Evolutionary conservation across 2,113 vertebrate genomes (phyloP), one percentile per base, ranked within the genome.

Genomic region (Halichoeres trimaculatus): DNA sequence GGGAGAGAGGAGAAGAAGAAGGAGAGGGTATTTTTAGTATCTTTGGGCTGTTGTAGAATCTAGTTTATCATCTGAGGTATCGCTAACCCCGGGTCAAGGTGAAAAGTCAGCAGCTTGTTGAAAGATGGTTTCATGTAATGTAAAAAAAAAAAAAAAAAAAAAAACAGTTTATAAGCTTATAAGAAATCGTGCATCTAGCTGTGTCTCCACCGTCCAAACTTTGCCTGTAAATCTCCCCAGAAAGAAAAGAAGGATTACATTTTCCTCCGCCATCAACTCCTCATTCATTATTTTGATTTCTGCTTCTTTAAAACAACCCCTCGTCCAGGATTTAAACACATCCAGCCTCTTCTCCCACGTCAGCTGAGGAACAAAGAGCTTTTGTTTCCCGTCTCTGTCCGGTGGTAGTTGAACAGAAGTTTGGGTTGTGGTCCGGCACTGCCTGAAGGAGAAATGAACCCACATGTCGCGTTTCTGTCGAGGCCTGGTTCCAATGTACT

Each of bases 351-450:
- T 45, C 58, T 57, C 71, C 53, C 67, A 58, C 57, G 23, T 40
- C 70, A 22, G 70, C 38, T 0, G 3, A 0, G 5, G 53, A 61
- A 81, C 74, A 81, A 77, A 70, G 45, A 35, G 22, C 58, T 64
- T 73, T 73, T 81, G 78, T 78, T 16, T 56, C 13, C 43, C 1
- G 8, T 56, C 52, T 50, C 56, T 40, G 65, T 77, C 71, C 23
- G 64, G 60, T 4, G 43, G 24, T 22, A 19, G 13, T 43, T 1
- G 34, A 66, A 48, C 71, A 61, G 50, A 5, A 20, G 57, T 76
- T 41, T 48, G 67, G 55, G 48, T 66, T 74, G 69, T 60, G 8
- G 69, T 36, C 12, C 13, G 13, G 2, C 41, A 12, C 13, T 13
- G 12, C 41, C 22, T 48, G 14, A 72, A 35, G 8, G 62, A 55